phyloP scores from a whole-genome alignment of 30 jellyfish, hydroid and myxozoan species.

The Hydractinia echinata region DNA sequence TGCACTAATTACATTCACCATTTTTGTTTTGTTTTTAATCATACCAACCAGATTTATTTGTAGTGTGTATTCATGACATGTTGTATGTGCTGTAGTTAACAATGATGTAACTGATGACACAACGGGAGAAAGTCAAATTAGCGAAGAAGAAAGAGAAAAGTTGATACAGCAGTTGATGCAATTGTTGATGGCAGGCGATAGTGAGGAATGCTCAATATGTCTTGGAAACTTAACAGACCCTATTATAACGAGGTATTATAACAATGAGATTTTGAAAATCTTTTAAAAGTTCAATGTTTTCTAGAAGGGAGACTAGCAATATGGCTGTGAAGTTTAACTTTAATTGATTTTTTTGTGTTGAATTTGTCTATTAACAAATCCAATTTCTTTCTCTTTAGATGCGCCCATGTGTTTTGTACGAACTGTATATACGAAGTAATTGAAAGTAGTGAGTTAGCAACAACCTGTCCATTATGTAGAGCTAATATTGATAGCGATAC shows the following conservation, averaged over 20 bases:
- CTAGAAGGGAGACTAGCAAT: no score
- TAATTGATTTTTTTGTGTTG: no score
- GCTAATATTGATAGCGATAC: conserved; percentile 35
- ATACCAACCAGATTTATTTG: no score
- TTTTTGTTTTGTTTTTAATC: no score
- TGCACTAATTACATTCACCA: no score
- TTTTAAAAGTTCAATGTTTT: no score
- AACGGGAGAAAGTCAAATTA: conserved; percentile 22
- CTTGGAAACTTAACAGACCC: conserved; percentile 50
- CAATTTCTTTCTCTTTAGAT: conserved; percentile 15
- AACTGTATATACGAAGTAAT: conserved; percentile 54
- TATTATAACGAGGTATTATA: conserved; percentile 44
- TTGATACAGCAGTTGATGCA: conserved; percentile 51
- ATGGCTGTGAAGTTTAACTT: no score
- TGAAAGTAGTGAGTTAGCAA: conserved; percentile 26
- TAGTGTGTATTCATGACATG: background rate
- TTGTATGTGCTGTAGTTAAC: conserved; percentile 22
- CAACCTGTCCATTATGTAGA: conserved; percentile 60
- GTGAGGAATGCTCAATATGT: conserved; percentile 68
- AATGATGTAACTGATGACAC: conserved; percentile 23
- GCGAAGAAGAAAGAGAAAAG: conserved; percentile 29
- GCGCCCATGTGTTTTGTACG: conserved; percentile 66
- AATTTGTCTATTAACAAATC: no score
- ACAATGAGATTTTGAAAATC: no score
- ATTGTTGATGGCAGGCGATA: conserved; percentile 55